A percentile compares a stretch with the other conserved stretches of the same genome.
phyloP scores from a whole-genome alignment of 1,140 invertebrate genomes.

The Drosophila repleta region DNA sequence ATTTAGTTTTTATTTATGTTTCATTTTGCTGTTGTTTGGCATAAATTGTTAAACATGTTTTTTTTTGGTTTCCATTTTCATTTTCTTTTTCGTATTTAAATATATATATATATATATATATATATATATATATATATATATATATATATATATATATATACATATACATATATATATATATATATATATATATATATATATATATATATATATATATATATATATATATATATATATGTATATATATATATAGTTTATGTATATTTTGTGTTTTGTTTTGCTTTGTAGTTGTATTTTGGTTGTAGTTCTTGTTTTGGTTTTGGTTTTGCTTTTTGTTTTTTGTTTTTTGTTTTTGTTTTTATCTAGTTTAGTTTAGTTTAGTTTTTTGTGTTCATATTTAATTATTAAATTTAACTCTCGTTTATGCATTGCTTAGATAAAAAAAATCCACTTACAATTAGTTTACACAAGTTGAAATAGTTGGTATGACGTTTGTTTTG shows the following conservation, averaged over 20 bases:
- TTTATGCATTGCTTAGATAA: conserved; percentile 79
- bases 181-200: no score
- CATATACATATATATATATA: no score
- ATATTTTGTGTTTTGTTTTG: conserved; percentile 23
- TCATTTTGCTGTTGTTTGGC: conserved; percentile 62
- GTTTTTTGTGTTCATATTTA: conserved; percentile 49
- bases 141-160: no score
- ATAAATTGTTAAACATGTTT: conserved; percentile 74
- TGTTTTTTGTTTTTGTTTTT: conserved; percentile 38
- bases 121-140: no score
- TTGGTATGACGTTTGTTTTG: conserved; percentile 40
- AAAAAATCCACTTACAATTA: conserved; percentile 77
- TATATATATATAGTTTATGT: conserved; percentile 71
- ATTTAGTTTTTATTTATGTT: conserved; percentile 46
- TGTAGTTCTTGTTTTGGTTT: conserved; percentile 39
- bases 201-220: no score
- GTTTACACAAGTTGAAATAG: conserved; percentile 75
- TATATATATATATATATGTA: no score
- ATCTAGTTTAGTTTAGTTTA: conserved; percentile 41
- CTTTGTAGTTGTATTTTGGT: conserved; percentile 14
- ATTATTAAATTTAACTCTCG: conserved; percentile 73
- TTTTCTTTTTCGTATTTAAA: conserved; percentile 64
- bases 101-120: no score
- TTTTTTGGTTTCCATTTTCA: conserved; percentile 19
- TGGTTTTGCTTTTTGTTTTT: conserved; percentile 37